Conservation (phyloP, 2,113 vertebrate species). For the Malurus cyaneus region DNA sequence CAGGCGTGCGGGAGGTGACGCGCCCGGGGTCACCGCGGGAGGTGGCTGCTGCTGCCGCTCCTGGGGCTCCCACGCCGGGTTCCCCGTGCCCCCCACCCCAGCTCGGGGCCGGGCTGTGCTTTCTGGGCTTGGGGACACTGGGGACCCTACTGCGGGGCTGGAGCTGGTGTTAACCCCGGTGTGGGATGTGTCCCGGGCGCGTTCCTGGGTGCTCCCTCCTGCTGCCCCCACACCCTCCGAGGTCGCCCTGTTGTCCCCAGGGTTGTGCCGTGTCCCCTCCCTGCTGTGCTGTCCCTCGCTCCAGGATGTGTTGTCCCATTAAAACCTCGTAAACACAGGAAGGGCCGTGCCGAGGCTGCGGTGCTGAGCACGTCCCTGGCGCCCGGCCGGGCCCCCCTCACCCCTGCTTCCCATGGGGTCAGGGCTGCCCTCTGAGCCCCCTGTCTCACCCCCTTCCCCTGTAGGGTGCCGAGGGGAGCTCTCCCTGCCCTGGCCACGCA, state of each 20-base stretch:
- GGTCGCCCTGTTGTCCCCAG: not conserved
- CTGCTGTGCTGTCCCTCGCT: accelerated
- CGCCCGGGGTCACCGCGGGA: not conserved
- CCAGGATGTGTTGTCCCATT: not conserved
- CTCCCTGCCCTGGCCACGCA: not conserved
- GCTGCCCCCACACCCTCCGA: accelerated
- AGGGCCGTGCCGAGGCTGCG: not conserved
- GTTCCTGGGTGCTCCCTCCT: not conserved
- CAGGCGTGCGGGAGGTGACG: not conserved
- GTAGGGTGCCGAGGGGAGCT: not conserved
- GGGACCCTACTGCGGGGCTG: not conserved
- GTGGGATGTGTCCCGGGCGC: accelerated
- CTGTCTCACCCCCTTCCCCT: not conserved
- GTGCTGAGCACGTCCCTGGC: not conserved
- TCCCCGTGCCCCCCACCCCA: not conserved
- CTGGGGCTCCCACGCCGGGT: not conserved
- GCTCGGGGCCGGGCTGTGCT: not conserved
- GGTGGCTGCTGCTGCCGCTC: not conserved
- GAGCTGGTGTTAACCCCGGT: accelerated
- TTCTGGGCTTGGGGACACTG: accelerated
- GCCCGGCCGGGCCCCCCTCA: not conserved
- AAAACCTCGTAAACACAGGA: slow-evolving; percentile 33
- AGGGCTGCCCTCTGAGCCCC: not conserved
- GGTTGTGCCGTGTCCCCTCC: not conserved
- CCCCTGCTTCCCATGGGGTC: accelerated